A percentile compares a stretch with the other conserved stretches of the same genome.
These are phyloP conservation scores for Euura saliciscinereae DNA, from an alignment of 1,140 invertebrate genomes.

Conservation along the genomic window DNA sequence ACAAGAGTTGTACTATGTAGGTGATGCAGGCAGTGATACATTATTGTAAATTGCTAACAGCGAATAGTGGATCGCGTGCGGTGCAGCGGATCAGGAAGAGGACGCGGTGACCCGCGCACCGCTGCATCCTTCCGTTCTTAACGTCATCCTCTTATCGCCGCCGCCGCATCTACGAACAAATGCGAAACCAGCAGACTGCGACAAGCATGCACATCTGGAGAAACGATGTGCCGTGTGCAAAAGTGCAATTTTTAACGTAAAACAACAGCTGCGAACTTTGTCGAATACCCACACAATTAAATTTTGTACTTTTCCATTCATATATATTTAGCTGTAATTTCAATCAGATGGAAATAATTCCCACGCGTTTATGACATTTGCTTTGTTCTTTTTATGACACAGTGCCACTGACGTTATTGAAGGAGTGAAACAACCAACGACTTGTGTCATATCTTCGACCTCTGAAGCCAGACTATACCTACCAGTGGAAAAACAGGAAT, in stretches of 20 bases:
- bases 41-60: neutral
- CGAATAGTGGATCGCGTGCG: conserved; percentile 1
- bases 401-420: no score
- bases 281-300: neutral
- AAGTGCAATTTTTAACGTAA: neutral
- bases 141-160: conserved; percentile 1
- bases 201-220: neutral
- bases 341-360: no score
- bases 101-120: conserved; percentile 5
- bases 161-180: neutral
- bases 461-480: no score
- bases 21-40: no score
- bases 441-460: no score
- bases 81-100: conserved; percentile 3
- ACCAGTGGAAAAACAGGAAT: no score
- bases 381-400: no score
- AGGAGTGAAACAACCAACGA: no score
- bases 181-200: neutral
- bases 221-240: neutral
- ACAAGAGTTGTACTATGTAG: no score
- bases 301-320: neutral
- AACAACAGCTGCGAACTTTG: neutral
- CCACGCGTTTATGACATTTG: no score
- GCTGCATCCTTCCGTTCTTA: conserved; percentile 2
- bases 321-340: no score